Conservation (phyloP, 2,888 invertebrate genomes). For the Oligia latruncula region DNA sequence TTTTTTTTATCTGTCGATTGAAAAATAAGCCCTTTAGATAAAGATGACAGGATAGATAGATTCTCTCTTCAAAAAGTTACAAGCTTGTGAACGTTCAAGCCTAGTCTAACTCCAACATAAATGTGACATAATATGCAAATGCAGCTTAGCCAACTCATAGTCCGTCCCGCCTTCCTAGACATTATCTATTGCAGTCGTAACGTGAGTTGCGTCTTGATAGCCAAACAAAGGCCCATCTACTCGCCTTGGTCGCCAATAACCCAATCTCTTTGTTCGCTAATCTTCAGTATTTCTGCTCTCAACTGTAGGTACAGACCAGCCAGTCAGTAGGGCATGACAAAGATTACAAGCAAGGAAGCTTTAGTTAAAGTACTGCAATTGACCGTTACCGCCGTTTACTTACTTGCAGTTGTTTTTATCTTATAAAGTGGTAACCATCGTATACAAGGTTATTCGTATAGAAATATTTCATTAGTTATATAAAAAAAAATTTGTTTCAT, state of each 20-base stretch:
- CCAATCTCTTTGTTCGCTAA: constrained; percentile 74
- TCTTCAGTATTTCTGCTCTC: constrained; percentile 63
- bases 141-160: not conserved
- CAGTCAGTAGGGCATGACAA: constrained; percentile 35
- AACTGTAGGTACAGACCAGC: constrained; percentile 5
- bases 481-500: not conserved
- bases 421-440: not conserved
- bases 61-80: not conserved
- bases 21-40: no score
- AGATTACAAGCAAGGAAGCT: constrained; percentile 52
- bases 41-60: not conserved
- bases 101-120: not conserved
- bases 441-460: not conserved
- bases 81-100: not conserved
- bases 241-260: constrained; percentile 76
- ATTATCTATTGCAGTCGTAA: constrained; percentile 25
- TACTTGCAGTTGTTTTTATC: constrained; percentile 12
- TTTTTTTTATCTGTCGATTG: no score
- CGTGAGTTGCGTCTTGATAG: constrained; percentile 63
- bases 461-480: no score
- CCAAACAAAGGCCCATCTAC: constrained; percentile 71
- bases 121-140: constrained; percentile 11
- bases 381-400: constrained; percentile 30
- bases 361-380: constrained; percentile 55
- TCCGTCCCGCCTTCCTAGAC: not conserved